Evolutionary conservation across 2,888 invertebrate species (phyloP).

Genomic region (Acronicta aceris): DNA sequence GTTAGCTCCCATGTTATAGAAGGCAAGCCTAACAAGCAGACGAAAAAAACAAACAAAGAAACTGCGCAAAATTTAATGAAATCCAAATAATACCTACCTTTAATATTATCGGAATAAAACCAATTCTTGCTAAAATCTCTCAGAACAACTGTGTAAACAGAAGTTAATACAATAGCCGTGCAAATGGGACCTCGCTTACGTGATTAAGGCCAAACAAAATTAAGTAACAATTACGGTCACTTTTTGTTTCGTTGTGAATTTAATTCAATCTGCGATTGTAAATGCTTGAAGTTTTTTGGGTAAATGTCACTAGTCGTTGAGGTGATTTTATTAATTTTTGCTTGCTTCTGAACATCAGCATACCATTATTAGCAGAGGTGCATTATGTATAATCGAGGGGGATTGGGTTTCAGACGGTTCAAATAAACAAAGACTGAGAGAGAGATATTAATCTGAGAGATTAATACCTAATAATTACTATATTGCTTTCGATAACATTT

Average conservation of each 20-base stretch:
- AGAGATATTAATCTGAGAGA: too few relatives aligned
- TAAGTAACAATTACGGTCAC: conserved; percentile 38
- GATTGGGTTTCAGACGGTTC: too few relatives aligned
- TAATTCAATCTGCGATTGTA: conserved; percentile 23
- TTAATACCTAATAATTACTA: too few relatives aligned
- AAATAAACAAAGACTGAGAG: too few relatives aligned
- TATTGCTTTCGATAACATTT: too few relatives aligned
- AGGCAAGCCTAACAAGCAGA: too few relatives aligned
- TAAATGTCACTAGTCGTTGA: background rate
- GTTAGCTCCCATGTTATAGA: too few relatives aligned
- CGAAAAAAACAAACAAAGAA: background rate
- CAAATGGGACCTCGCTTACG: conserved; percentile 26
- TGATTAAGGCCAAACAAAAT: conserved; percentile 45
- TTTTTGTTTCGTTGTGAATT: conserved; percentile 42
- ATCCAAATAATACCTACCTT: background rate
- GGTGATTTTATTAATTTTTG: background rate
- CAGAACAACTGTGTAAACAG: conserved; percentile 9
- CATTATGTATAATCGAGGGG: too few relatives aligned
- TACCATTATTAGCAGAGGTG: background rate
- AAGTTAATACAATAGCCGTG: conserved; percentile 9
- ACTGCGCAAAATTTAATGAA: conserved; percentile 1
- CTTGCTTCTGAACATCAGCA: background rate
- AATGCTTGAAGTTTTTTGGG: conserved; percentile 1
- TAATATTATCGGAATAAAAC: background rate
- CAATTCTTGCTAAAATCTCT: conserved; percentile 1